phyloP scores from a whole-genome alignment of 1,140 invertebrate species.

The Drosophila mayri region DNA sequence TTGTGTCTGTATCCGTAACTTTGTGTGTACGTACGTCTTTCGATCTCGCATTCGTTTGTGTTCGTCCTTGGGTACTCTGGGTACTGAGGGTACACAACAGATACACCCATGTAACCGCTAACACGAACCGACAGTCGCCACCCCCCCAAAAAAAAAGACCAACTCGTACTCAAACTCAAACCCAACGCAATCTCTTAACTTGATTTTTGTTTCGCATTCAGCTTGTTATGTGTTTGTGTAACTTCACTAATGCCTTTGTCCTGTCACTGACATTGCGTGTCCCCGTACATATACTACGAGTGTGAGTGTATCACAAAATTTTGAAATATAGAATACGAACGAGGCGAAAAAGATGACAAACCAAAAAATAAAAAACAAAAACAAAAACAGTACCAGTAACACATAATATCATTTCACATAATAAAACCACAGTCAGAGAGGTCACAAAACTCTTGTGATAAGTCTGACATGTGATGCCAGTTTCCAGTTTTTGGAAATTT shows the following conservation, averaged over 20 bases:
- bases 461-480: conserved; percentile 34
- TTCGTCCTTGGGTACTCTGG: conserved; percentile 3
- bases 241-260: conserved; percentile 54
- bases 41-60: conserved; percentile 42
- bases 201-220: conserved; percentile 43
- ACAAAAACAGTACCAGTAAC: not conserved
- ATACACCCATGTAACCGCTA: conserved; percentile 47
- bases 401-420: conserved; percentile 12
- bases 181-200: conserved; percentile 45
- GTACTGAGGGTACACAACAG: conserved; percentile 13
- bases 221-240: conserved; percentile 51
- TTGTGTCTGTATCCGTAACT: conserved; percentile 17
- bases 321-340: conserved; percentile 16
- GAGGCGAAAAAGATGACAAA: conserved; percentile 9
- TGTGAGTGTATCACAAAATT: conserved; percentile 34
- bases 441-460: conserved; percentile 34
- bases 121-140: conserved; percentile 49
- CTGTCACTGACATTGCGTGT: conserved; percentile 52
- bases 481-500: conserved; percentile 8
- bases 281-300: conserved; percentile 10
- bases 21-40: conserved; percentile 40
- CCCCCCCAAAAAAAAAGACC: conserved; percentile 4
- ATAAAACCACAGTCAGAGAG: conserved; percentile 22
- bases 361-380: conserved; percentile 4
- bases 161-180: conserved; percentile 1